phyloP scores from a whole-genome alignment of 2,113 vertebrate genomes.

The Fulmarus glacialis region DNA sequence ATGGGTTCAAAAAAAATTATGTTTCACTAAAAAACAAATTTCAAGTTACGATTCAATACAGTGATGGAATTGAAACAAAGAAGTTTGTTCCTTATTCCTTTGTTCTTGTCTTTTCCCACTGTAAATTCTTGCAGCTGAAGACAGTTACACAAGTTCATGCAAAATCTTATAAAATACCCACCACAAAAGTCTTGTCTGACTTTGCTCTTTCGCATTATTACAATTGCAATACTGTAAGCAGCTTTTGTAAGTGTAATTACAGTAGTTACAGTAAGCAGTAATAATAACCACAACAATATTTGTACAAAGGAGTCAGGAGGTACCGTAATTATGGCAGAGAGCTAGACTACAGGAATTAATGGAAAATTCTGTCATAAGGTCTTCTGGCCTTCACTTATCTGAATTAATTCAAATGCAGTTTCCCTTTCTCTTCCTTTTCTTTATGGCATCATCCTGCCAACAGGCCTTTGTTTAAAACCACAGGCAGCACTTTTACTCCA shows the following conservation, averaged over 20 bases:
- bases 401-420: slow-evolving; percentile 1
- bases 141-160: background rate
- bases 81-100: background rate
- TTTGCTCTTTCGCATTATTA: background rate
- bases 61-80: background rate
- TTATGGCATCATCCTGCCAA: background rate
- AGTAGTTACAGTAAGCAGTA: background rate
- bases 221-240: background rate
- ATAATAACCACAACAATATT: background rate
- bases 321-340: background rate
- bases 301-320: background rate
- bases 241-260: background rate
- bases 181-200: background rate
- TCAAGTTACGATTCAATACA: background rate
- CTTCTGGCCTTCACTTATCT: slow-evolving; percentile 33
- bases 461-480: slow-evolving; percentile 30
- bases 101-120: background rate
- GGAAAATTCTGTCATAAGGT: slow-evolving; percentile 30
- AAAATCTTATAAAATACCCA: background rate
- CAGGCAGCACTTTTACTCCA: slow-evolving; percentile 22
- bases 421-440: slow-evolving; percentile 58
- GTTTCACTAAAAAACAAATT: background rate
- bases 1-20: background rate
- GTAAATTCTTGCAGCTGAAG: background rate
- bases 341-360: background rate